These are phyloP conservation scores for Archips xylosteana DNA, from an alignment of 2,888 invertebrate genomes.

Conservation along the genomic window DNA sequence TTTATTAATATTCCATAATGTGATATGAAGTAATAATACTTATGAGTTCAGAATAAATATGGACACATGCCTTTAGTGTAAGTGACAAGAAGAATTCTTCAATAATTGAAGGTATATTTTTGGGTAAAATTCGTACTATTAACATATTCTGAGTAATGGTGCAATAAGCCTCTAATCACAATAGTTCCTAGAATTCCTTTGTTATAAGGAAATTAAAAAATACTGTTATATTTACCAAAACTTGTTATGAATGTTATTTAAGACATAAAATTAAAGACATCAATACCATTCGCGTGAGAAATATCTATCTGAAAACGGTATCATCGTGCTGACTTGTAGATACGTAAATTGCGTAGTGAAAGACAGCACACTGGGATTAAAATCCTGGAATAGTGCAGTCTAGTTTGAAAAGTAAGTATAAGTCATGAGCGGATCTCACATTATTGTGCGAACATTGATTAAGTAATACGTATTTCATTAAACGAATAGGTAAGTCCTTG, in stretches of 20 bases:
- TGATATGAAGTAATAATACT: neutral
- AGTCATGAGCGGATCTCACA: constrained; percentile 23
- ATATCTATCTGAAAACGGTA: constrained; percentile 9
- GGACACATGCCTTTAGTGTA: neutral
- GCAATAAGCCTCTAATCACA: neutral
- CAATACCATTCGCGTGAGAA: constrained; percentile 12
- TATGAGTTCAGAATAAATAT: neutral
- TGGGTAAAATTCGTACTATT: neutral
- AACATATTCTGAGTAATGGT: neutral
- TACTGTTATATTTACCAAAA: neutral
- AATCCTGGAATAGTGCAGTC: constrained; percentile 8
- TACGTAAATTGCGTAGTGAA: constrained; percentile 1
- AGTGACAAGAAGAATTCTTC: neutral
- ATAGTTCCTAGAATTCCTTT: constrained; percentile 27
- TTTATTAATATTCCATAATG: neutral
- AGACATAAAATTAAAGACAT: constrained; percentile 6
- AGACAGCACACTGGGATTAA: neutral
- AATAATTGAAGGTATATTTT: neutral
- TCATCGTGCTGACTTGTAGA: neutral
- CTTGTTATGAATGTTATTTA: neutral
- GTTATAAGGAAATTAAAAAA: constrained; percentile 22
- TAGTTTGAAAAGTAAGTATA: neutral
- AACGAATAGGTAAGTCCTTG: constrained; percentile 30
- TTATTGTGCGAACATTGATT: constrained; percentile 32
- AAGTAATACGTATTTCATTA: constrained; percentile 28